Conservation (phyloP, 2,888 invertebrate genomes). For the Smittia aterrima region DNA sequence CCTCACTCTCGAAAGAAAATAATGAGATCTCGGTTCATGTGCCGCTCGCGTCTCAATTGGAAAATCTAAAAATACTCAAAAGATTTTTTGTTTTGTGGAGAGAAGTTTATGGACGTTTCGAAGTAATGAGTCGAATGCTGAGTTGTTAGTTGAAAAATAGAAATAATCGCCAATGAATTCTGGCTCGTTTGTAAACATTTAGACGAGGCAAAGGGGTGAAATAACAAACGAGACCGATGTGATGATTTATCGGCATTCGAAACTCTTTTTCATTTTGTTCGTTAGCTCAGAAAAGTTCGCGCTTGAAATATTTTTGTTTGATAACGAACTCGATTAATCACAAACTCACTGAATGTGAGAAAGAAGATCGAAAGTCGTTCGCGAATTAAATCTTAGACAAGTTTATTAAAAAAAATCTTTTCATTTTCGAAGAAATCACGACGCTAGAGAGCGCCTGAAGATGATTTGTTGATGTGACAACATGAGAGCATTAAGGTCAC, state of each 20-base stretch:
- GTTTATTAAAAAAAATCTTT: not conserved
- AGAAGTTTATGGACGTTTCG: not conserved
- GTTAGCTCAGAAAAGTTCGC: not conserved
- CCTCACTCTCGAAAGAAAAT: not conserved
- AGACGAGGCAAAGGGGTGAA: not conserved
- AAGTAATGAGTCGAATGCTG: not conserved
- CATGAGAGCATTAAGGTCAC: conserved; percentile 42
- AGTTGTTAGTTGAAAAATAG: not conserved
- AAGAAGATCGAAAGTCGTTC: not conserved
- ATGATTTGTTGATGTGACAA: conserved; percentile 42
- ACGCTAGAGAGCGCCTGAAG: not conserved
- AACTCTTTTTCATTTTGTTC: not conserved
- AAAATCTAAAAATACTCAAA: conserved; percentile 13
- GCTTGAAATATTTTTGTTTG: not conserved
- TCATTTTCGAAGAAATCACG: not conserved
- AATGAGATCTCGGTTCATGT: not conserved
- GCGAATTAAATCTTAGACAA: not conserved
- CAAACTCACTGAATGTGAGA: not conserved
- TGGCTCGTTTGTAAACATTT: not conserved
- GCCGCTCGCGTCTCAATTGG: not conserved
- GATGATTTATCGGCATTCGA: conserved; percentile 6
- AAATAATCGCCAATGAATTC: conserved; percentile 10
- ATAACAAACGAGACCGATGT: not conserved
- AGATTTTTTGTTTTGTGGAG: not conserved
- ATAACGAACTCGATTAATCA: not conserved